These are phyloP conservation scores for Tenthredo distinguenda DNA, from an alignment of 2,888 invertebrate genomes.

Conservation along the genomic window DNA sequence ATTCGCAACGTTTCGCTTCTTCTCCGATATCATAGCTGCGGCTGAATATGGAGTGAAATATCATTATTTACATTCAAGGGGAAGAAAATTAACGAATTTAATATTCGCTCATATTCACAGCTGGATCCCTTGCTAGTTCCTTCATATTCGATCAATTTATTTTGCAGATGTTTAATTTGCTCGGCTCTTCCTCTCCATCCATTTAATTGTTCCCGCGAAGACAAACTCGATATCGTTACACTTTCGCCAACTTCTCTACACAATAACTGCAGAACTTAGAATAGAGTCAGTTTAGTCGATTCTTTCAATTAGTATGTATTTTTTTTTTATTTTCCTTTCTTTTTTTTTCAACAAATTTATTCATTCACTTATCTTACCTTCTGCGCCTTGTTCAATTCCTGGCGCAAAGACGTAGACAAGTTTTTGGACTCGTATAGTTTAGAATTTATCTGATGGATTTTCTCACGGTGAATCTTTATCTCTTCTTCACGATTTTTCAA, in stretches of 20 bases:
- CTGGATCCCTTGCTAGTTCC: conserved; percentile 55
- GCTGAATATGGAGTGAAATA: neutral
- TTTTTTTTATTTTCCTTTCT: neutral
- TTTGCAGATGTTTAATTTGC: conserved; percentile 85
- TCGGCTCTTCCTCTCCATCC: conserved; percentile 90
- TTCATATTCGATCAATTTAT: conserved; percentile 79
- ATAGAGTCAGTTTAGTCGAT: conserved; percentile 14
- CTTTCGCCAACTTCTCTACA: conserved; percentile 88
- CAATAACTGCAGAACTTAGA: conserved; percentile 78
- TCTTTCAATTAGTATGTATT: neutral
- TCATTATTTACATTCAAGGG: neutral
- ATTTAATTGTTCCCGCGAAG: conserved; percentile 79
- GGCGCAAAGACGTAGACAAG: conserved; percentile 84
- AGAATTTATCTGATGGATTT: conserved; percentile 81
- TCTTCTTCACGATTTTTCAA: conserved; percentile 79
- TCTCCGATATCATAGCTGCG: neutral
- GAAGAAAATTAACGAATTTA: neutral
- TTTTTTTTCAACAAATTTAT: neutral
- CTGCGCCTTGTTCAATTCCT: conserved; percentile 86
- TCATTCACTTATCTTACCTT: conserved; percentile 77
- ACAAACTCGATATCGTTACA: conserved; percentile 82
- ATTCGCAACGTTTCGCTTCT: conserved; percentile 56
- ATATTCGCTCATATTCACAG: neutral
- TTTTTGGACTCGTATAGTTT: conserved; percentile 87
- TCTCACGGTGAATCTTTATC: conserved; percentile 82